Conservation (phyloP, 2,888 invertebrate genomes). For the Drosophila vallismaia region DNA sequence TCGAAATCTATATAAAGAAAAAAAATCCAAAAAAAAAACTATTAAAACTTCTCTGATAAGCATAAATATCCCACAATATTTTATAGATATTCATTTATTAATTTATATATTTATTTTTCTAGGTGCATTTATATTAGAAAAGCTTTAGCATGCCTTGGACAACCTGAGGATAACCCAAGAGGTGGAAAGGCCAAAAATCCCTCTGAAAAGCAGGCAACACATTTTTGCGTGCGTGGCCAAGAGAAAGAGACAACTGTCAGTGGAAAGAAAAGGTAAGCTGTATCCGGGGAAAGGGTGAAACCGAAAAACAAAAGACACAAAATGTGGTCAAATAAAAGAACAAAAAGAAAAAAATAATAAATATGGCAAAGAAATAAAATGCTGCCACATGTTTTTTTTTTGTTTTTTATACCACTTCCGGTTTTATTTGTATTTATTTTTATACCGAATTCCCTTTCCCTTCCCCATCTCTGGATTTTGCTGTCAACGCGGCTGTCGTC, state of each 20-base stretch:
- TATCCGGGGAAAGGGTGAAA: conserved; percentile 4
- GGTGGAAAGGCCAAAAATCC: conserved; percentile 24
- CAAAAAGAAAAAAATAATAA: neutral
- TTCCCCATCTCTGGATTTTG: conserved; percentile 4
- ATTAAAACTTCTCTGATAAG: too few relatives aligned
- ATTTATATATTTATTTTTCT: neutral
- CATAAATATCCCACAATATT: too few relatives aligned
- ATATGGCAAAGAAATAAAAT: conserved; percentile 46
- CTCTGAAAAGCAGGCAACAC: conserved; percentile 68
- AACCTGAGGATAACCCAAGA: conserved; percentile 7
- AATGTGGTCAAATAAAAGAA: neutral
- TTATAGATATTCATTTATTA: too few relatives aligned
- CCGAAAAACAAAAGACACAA: neutral
- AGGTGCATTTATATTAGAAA: conserved; percentile 53
- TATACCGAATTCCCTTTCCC: conserved; percentile 10
- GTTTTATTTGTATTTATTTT: conserved; percentile 66
- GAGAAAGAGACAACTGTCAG: conserved; percentile 30
- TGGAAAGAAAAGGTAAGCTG: neutral
- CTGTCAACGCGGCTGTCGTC: conserved; percentile 44
- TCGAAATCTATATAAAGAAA: too few relatives aligned
- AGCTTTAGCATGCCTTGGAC: conserved; percentile 60
- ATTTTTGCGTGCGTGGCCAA: conserved; percentile 74
- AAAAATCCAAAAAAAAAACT: neutral
- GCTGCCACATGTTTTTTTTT: conserved; percentile 66
- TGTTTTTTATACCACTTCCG: conserved; percentile 74